Evolutionary conservation across 2,888 invertebrate genomes (phyloP).

Genomic region (Plagiodera versicolora): DNA sequence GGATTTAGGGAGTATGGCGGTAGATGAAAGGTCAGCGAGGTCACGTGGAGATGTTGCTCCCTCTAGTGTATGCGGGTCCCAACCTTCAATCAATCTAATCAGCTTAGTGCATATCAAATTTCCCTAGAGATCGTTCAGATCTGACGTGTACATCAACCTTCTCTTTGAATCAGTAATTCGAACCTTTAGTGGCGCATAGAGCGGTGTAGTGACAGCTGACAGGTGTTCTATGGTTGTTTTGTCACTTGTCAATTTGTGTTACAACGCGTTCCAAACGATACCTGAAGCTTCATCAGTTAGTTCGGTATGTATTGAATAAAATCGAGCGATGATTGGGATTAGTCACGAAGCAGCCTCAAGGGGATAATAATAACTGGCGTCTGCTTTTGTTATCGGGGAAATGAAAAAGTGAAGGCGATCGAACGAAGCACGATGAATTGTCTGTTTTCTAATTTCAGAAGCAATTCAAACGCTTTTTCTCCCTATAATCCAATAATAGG

Average conservation of each 20-base stretch:
- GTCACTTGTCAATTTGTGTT: no score
- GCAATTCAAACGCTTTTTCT: not conserved
- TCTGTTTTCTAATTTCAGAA: not conserved
- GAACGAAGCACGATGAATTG: not conserved
- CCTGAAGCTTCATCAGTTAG: no score
- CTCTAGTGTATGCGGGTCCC: constrained; percentile 9
- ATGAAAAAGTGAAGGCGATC: not conserved
- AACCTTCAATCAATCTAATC: constrained; percentile 20
- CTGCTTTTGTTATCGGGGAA: not conserved
- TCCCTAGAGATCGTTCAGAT: not conserved
- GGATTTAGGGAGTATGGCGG: not conserved
- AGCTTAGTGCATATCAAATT: constrained; percentile 20
- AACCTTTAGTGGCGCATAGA: no score
- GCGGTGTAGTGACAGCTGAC: no score
- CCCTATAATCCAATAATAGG: not conserved
- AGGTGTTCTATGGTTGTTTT: no score
- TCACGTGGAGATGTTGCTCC: not conserved
- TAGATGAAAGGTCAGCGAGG: not conserved
- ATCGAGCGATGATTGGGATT: no score
- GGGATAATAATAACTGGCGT: not conserved
- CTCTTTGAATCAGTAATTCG: no score
- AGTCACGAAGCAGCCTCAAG: no score
- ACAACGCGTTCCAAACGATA: no score
- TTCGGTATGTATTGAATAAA: no score
- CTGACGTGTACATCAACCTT: no score